These are phyloP conservation scores for Acronicta aceris DNA, from an alignment of 2,888 invertebrate genomes.

Conservation along the genomic window DNA sequence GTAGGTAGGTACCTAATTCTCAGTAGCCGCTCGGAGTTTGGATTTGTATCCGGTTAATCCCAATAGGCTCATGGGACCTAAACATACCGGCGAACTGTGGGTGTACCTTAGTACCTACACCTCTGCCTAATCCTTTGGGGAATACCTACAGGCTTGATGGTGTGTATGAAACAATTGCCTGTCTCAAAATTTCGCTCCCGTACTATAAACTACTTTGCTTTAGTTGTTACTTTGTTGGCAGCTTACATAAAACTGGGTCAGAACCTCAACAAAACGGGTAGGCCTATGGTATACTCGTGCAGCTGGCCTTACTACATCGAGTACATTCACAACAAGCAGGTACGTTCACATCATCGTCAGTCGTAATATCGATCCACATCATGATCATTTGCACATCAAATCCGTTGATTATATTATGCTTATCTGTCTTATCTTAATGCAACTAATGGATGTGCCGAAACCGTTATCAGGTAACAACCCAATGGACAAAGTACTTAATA, in stretches of 20 bases:
- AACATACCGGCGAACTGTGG: too few species aligned
- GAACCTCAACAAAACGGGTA: conserved; percentile 91
- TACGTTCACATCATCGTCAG: conserved; percentile 60
- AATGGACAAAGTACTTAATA: not conserved
- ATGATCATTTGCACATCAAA: not conserved
- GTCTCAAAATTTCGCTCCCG: too few species aligned
- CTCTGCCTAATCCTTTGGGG: too few species aligned
- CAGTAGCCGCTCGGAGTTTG: too few species aligned
- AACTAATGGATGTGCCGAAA: conserved; percentile 3
- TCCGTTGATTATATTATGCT: not conserved
- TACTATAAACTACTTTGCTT: too few species aligned
- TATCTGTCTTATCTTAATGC: conserved; percentile 21
- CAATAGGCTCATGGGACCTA: too few species aligned
- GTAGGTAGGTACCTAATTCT: too few species aligned
- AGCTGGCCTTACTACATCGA: conserved; percentile 95
- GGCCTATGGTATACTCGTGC: conserved; percentile 94
- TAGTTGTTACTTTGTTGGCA: conserved; percentile 68
- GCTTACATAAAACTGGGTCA: conserved; percentile 92
- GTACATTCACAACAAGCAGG: conserved; percentile 84
- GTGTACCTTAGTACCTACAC: too few species aligned
- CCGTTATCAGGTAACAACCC: conserved; percentile 23
- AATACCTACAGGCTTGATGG: too few species aligned
- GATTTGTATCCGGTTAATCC: too few species aligned
- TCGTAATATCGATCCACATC: too few species aligned
- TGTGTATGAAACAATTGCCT: too few species aligned